These are phyloP conservation scores for Tragelaphus buxtoni DNA, from an alignment of 2,113 vertebrate species.

Conservation along the genomic window DNA sequence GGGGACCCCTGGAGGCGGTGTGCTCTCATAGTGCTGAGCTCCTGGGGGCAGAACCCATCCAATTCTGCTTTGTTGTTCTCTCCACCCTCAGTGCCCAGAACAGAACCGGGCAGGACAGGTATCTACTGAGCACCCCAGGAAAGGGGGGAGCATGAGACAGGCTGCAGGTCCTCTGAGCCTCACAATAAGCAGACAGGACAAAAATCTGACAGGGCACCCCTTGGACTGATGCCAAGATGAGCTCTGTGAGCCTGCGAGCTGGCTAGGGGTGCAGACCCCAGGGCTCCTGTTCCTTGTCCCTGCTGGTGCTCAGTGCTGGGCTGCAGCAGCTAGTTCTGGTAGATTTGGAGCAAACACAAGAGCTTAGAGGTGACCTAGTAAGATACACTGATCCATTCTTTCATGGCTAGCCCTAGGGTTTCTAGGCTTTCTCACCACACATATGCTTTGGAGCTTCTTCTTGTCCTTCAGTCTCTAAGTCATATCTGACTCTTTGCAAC, in stretches of 20 bases:
- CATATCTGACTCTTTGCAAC: not conserved
- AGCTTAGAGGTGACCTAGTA: not conserved
- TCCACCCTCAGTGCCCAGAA: not conserved
- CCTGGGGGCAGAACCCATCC: not conserved
- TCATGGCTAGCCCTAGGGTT: not conserved
- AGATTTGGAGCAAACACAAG: not conserved
- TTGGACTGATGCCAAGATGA: not conserved
- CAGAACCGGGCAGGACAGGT: not conserved
- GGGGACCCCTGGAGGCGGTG: not conserved
- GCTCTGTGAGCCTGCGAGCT: not conserved
- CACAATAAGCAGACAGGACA: not conserved
- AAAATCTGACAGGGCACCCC: not conserved
- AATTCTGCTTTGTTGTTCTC: not conserved
- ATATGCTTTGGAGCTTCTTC: not conserved
- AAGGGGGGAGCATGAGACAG: not conserved
- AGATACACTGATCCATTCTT: not conserved
- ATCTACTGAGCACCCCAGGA: not conserved
- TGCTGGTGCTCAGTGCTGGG: not conserved
- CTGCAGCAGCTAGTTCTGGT: not conserved
- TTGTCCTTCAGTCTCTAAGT: not conserved
- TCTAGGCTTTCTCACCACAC: not conserved
- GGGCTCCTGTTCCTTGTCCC: not conserved
- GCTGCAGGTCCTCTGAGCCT: not conserved
- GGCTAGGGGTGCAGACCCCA: not conserved
- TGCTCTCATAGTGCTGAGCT: not conserved